These are phyloP conservation scores for Hippopotamus amphibius DNA, from an alignment of 2,113 vertebrate genomes.

Conservation along the genomic window DNA sequence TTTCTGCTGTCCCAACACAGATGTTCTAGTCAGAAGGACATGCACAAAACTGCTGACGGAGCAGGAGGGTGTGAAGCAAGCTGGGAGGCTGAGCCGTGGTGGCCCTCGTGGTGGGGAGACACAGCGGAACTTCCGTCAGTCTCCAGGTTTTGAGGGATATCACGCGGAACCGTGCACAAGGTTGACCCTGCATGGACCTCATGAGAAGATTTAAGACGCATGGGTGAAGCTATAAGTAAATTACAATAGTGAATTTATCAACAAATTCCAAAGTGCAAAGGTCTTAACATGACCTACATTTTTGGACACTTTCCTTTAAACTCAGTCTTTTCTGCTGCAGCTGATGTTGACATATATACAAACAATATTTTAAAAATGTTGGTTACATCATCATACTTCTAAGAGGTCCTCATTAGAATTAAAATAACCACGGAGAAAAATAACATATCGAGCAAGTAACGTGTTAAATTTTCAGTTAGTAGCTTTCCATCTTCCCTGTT, in stretches of 20 bases:
- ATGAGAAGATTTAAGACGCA: too few species aligned
- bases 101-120: not conserved
- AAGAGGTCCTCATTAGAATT: not conserved
- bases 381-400: not conserved
- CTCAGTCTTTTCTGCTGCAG: not conserved
- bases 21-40: not conserved
- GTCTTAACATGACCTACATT: too few species aligned
- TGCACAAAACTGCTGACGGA: not conserved
- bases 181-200: not conserved
- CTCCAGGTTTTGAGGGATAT: not conserved
- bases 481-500: not conserved
- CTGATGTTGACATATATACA: not conserved
- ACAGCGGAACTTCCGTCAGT: rapidly evolving
- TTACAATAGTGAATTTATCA: not conserved
- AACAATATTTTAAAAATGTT: not conserved
- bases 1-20: not conserved
- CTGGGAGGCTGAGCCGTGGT: too few species aligned
- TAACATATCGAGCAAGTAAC: not conserved
- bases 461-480: too few species aligned
- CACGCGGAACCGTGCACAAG: not conserved
- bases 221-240: not conserved
- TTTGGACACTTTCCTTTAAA: not conserved
- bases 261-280: not conserved
- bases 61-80: too few species aligned
- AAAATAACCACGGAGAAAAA: not conserved